Conservation (phyloP, 2,888 invertebrate species). For the Dryobota labecula region DNA sequence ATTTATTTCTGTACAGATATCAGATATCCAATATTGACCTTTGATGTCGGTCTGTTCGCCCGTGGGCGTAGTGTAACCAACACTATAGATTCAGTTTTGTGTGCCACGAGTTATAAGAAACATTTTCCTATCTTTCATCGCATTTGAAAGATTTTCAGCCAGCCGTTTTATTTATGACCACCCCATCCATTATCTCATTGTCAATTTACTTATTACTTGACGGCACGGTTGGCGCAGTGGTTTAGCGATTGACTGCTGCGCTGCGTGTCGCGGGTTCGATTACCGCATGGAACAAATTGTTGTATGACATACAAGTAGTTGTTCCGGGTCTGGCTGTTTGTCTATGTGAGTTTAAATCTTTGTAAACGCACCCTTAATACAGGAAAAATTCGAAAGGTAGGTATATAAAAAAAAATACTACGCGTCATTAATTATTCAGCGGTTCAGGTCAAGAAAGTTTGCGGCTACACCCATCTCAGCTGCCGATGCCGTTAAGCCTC, state of each 20-base stretch:
- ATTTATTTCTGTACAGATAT: conserved; percentile 60
- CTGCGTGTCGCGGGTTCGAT: no score
- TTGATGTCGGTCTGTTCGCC: conserved; percentile 48
- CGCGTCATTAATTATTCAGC: conserved; percentile 6
- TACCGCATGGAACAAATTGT: no score
- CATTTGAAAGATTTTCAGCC: not conserved
- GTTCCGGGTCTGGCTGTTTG: no score
- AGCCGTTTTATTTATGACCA: not conserved
- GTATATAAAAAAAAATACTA: no score
- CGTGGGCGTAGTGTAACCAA: conserved; percentile 53
- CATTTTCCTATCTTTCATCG: not conserved
- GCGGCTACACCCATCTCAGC: not conserved
- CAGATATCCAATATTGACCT: conserved; percentile 66
- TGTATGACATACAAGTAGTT: no score
- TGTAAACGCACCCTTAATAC: no score
- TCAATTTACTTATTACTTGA: not conserved
- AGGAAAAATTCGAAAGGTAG: no score
- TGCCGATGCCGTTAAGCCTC: not conserved
- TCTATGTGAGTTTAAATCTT: no score
- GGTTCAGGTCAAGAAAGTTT: not conserved
- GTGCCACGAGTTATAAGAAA: conserved; percentile 44
- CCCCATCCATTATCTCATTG: not conserved
- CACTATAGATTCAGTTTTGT: conserved; percentile 48
- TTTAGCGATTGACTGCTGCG: no score
- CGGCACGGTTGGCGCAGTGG: no score